phyloP scores from a whole-genome alignment of 2,113 vertebrate genomes.

The Rhabdornis inornatus region DNA sequence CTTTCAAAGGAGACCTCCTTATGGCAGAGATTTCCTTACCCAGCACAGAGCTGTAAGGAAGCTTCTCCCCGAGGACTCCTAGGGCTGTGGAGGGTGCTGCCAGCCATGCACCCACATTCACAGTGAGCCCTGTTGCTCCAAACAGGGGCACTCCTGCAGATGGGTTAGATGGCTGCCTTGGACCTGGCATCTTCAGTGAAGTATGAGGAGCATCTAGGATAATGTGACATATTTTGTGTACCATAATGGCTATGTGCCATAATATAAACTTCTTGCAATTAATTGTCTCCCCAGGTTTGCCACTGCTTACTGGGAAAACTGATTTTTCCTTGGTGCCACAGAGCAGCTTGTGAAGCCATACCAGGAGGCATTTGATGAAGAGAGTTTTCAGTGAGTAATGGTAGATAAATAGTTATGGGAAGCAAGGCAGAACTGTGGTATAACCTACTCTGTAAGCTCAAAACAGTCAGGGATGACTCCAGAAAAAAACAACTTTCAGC shows the following conservation, averaged over 20 bases:
- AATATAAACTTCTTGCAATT: background rate
- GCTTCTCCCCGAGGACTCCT: accelerated
- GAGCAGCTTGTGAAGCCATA: background rate
- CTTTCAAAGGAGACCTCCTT: background rate
- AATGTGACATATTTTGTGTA: background rate
- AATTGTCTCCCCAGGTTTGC: background rate
- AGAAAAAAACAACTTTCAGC: background rate
- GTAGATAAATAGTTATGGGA: background rate
- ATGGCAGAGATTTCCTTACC: background rate
- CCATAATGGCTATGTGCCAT: background rate
- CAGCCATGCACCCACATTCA: background rate
- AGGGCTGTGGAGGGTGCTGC: background rate
- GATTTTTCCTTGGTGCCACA: background rate
- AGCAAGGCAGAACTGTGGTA: background rate
- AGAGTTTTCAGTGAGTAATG: background rate
- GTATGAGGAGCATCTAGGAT: background rate
- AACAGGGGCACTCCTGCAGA: background rate
- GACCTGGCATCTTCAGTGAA: background rate
- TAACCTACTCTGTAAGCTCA: background rate
- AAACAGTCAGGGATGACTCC: background rate
- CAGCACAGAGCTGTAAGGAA: background rate
- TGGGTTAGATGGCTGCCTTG: background rate
- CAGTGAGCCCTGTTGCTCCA: accelerated
- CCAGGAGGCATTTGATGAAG: background rate
- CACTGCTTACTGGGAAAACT: background rate